Base-by-base conservation (phyloP, 2,113 vertebrate genomes). In the Romanogobio albipinnatus region DNA sequence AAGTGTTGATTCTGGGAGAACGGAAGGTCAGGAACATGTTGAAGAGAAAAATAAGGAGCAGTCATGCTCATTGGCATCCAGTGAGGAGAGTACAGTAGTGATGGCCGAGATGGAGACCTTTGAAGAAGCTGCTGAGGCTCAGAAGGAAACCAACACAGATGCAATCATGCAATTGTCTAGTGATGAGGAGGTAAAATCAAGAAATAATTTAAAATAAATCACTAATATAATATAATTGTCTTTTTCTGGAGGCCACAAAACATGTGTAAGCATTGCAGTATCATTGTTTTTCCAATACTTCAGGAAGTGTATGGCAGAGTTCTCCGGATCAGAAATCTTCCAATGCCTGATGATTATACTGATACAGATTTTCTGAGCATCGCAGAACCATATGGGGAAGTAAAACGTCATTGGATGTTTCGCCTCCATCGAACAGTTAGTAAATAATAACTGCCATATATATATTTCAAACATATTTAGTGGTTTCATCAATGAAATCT, bases 301-400 rank as follows among this genome's bases (percentile, higher is more conserved):
- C 47, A 85, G 80, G 75, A 75, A 39, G n/a, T 4, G 17, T 85
- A 80, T 71, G 86, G 86, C n/a, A 85, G 82, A 85, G 84, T 87
- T 7, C 80, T 87, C 73, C 24, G 62, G 9, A 64, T 87, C 22
- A 74, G 66, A 49, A 85, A 87, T 53, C 84, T 87, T 75, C 86
- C 86, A 36, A 56, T 33, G 17, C 1, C 74, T 66, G 75, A 87
- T 56, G 9, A 85, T 15, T 87, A 83, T 59, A 83, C 66, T 1
- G 84, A 85, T 39, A 19, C 22, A 4, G 86, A 87, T 22, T 85
- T 87, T 85, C 14, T 82, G 24, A 82, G 26, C 47, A 79, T 87
- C 22, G 68, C 70, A 66, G 62, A 68, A 15, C 68, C 45, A 36
- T 87, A 87, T 59, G 86, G 86, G 14, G 26, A 66, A 56, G 49